Base-by-base conservation (phyloP, 2,797 vertebrate species). In the Neosilurus mollespiculum region DNA sequence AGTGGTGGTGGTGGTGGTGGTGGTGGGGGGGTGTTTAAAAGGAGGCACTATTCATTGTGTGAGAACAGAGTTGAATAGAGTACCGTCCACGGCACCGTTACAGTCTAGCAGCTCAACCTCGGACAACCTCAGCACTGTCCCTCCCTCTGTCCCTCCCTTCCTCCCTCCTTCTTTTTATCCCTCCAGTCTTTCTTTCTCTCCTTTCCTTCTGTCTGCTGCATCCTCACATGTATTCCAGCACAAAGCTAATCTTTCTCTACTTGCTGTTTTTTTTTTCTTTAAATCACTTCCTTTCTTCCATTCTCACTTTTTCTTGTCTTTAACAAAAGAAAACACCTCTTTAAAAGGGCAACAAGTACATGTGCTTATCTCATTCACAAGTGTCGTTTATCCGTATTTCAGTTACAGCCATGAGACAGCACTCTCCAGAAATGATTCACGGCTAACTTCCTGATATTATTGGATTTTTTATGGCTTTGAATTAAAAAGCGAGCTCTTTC, bases 191-290 rank as follows among this genome's bases (percentile, higher is more conserved):
- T 80, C 56, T 79, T 64, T 34, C 78, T 61, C 76, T 26, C 51
- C 24, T 51, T 37, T 67, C 34, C 80, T 80, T 62, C 58, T 5
- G 24, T 26, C 84, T 20, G 58, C 84, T 20, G 58, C 88, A 75
- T 90, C 88, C 90, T 90, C 90, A 56, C 66, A 85, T 58, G 43
- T 86, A 89, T 89, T 89, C 84, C 81, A 89, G 85, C 87, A 91
- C 86, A 89, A 90, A 88, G 87, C 88, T 89, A 89, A 92, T 91
- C 88, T 88, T n/a, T 78, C 77, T 69, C 72, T 65, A 58, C 73
- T 69, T 34, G 16, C 16, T 37, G 24, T 11, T 24, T 34, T 18
- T 22, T 34, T 87, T 91, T 73, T 66, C 66, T 79, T 83, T 30
- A 30, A 30, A 30, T 30, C 30, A 30, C 69, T 67, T 59, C 56